These are phyloP conservation scores for Sapayoa aenigma DNA, from an alignment of 2,113 vertebrate genomes.

Conservation along the genomic window DNA sequence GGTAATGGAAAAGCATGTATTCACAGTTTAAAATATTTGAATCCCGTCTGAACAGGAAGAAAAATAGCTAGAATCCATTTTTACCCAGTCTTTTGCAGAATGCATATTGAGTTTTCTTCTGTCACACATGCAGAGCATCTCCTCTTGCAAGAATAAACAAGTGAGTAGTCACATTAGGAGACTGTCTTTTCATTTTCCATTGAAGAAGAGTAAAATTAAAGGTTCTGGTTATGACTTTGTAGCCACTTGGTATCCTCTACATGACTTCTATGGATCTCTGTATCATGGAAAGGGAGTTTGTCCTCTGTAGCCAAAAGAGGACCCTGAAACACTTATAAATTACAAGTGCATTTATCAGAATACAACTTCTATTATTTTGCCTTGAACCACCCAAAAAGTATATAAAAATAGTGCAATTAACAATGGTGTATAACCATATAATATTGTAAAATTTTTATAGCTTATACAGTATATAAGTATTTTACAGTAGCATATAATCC, in stretches of 20 bases:
- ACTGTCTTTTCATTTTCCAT: not conserved
- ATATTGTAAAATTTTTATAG: not conserved
- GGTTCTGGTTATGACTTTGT: not conserved
- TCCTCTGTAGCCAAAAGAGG: not conserved
- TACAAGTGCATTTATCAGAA: not conserved
- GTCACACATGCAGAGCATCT: not conserved
- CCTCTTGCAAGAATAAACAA: not conserved
- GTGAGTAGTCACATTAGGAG: not conserved
- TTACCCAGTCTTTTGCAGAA: not conserved
- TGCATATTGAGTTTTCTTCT: not conserved
- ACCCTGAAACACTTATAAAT: not conserved
- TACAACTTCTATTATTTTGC: not conserved
- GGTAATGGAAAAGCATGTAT: not conserved
- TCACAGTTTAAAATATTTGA: not conserved
- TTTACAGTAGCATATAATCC: not conserved
- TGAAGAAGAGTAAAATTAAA: not conserved
- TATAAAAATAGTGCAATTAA: not conserved
- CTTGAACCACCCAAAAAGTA: not conserved
- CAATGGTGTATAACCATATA: not conserved
- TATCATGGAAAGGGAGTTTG: not conserved
- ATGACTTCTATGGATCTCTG: not conserved
- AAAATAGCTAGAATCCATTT: not conserved
- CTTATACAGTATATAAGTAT: not conserved
- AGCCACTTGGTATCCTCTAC: not conserved
- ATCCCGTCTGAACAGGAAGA: not conserved